Percentiles rank a stretch among this genome's conserved stretches.
phyloP scores from a whole-genome alignment of 2,888 invertebrate species.

The Serrognathus titanus region DNA sequence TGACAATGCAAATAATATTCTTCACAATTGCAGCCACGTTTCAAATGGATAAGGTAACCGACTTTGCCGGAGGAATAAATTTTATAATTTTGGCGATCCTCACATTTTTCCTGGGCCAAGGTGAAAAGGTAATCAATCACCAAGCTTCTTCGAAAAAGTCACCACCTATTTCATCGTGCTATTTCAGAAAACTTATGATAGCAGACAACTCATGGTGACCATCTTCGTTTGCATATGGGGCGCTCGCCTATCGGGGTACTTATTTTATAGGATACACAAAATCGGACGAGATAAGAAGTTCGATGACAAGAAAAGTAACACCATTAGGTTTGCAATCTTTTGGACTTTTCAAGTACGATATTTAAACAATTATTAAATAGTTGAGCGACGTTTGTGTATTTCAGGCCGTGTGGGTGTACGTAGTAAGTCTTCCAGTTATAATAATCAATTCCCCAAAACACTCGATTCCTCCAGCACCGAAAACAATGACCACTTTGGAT shows the following conservation, averaged over 20 bases:
- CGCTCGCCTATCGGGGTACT: constrained; percentile 77
- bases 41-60: constrained; percentile 87
- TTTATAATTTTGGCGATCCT: constrained; percentile 85
- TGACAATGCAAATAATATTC: constrained; percentile 82
- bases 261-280: constrained; percentile 86
- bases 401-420: constrained; percentile 89
- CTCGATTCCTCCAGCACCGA: constrained; percentile 70
- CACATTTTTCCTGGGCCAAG: constrained; percentile 83
- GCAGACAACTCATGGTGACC: constrained; percentile 88
- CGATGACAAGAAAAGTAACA: constrained; percentile 82
- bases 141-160: background rate
- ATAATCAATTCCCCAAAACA: constrained; percentile 85
- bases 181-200: constrained; percentile 70
- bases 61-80: constrained; percentile 91
- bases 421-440: constrained; percentile 88
- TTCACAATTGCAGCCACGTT: constrained; percentile 82
- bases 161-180: constrained; percentile 1
- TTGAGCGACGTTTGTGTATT: constrained; percentile 22
- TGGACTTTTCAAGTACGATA: constrained; percentile 80
- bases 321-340: constrained; percentile 85
- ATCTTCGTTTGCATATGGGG: constrained; percentile 87
- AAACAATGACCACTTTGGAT: constrained; percentile 84
- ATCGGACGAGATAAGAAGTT: constrained; percentile 89
- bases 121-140: constrained; percentile 57
- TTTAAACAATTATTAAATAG: background rate